These are phyloP conservation scores for Ormyrus labotus DNA, from an alignment of 2,888 invertebrate genomes.

Conservation along the genomic window DNA sequence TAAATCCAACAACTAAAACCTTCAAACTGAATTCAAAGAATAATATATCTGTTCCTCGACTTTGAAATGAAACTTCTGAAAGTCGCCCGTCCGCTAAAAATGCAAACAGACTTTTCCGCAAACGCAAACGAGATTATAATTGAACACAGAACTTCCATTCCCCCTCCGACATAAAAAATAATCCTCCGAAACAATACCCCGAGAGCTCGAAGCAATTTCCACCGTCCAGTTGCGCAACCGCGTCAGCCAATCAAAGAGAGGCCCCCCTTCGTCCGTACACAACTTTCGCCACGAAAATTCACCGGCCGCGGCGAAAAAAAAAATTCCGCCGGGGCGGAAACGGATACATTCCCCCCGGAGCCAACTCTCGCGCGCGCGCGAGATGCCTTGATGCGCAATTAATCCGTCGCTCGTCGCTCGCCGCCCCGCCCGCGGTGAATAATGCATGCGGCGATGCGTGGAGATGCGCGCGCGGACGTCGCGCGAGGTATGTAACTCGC, in stretches of 20 bases:
- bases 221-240: not conserved
- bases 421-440: slow-evolving; percentile 59
- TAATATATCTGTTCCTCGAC: too few species aligned
- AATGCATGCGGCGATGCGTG: slow-evolving; percentile 57
- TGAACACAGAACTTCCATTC: too few species aligned
- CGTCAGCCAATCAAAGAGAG: not conserved
- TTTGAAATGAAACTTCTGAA: too few species aligned
- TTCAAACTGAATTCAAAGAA: too few species aligned
- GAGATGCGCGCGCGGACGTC: not conserved
- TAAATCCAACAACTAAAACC: too few species aligned
- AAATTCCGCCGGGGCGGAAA: slow-evolving; percentile 26
- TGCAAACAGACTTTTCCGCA: too few species aligned
- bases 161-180: too few species aligned
- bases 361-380: slow-evolving; percentile 36
- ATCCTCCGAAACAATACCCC: too few species aligned
- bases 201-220: not conserved
- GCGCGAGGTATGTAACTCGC: slow-evolving; percentile 14
- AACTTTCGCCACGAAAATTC: not conserved
- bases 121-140: too few species aligned
- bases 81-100: too few species aligned
- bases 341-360: not conserved
- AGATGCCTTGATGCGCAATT: slow-evolving; percentile 68
- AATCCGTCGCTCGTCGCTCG: slow-evolving; percentile 66
- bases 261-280: not conserved
- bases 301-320: not conserved